Conservation (phyloP, 2,113 vertebrate species). For the Hippolais icterina region DNA sequence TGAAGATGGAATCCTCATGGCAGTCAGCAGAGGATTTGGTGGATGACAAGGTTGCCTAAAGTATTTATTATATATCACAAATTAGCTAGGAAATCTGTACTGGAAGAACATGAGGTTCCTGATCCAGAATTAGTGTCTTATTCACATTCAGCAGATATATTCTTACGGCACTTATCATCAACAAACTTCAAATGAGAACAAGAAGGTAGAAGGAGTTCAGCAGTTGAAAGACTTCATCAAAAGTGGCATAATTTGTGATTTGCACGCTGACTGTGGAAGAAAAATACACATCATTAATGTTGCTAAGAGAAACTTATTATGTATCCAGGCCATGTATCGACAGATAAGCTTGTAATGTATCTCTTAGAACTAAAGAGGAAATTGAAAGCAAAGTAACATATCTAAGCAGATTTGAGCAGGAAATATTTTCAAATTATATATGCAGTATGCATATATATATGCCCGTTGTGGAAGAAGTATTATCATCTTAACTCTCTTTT, state of each 20-base stretch:
- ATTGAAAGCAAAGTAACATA: not conserved
- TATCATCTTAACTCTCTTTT: not conserved
- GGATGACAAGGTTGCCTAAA: not conserved
- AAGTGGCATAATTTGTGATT: not conserved
- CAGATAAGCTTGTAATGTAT: not conserved
- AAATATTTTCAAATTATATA: not conserved
- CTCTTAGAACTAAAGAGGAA: not conserved
- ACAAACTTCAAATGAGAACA: not conserved
- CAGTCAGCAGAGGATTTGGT: not conserved
- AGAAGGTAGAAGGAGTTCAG: not conserved
- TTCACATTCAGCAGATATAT: not conserved
- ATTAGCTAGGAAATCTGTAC: not conserved
- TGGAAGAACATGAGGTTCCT: not conserved
- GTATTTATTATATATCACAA: not conserved
- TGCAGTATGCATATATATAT: no score
- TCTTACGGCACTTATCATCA: not conserved
- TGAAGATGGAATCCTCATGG: rapidly evolving
- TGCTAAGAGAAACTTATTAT: not conserved
- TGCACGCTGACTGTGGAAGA: not conserved
- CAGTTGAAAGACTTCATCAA: not conserved
- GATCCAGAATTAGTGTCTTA: not conserved
- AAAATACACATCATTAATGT: not conserved
- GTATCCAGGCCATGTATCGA: not conserved
- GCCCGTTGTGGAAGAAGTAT: not conserved
- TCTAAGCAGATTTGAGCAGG: not conserved